Evolutionary conservation across 1,140 invertebrate species (phyloP).

Genomic region (Phymorhynchus buccinoides): DNA sequence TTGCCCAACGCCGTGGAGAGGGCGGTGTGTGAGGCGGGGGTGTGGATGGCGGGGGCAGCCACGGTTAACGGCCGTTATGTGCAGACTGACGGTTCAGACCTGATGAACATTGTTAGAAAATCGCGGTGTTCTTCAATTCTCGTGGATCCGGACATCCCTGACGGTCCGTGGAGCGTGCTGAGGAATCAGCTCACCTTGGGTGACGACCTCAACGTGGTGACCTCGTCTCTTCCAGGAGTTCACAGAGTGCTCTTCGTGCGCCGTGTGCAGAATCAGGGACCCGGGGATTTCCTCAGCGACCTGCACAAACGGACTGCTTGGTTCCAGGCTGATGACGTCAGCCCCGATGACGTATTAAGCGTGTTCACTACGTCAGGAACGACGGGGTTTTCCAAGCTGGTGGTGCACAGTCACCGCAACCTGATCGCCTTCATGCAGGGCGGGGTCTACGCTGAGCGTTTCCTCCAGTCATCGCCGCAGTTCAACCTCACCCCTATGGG

Average conservation of each 20-base stretch:
- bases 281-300: neutral
- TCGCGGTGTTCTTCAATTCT: neutral
- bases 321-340: slow-evolving; percentile 5
- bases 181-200: neutral
- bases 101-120: neutral
- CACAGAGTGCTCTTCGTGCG: slow-evolving; percentile 1
- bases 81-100: slow-evolving; percentile 27
- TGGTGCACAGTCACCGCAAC: neutral
- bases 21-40: neutral
- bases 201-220: neutral
- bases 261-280: neutral
- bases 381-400: slow-evolving; percentile 22
- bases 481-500: slow-evolving; percentile 1
- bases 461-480: neutral
- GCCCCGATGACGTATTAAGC: neutral
- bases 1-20: slow-evolving; percentile 28
- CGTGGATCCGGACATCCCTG: neutral
- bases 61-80: slow-evolving; percentile 19
- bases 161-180: slow-evolving; percentile 11
- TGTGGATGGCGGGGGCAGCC: slow-evolving; percentile 15
- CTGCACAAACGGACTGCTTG: neutral
- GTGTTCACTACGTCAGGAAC: slow-evolving; percentile 27
- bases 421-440: neutral
- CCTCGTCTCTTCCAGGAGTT: neutral
- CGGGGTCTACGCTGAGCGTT: neutral